Base-by-base conservation (phyloP, 2,888 invertebrate genomes). In the Dasypogon diadema region DNA sequence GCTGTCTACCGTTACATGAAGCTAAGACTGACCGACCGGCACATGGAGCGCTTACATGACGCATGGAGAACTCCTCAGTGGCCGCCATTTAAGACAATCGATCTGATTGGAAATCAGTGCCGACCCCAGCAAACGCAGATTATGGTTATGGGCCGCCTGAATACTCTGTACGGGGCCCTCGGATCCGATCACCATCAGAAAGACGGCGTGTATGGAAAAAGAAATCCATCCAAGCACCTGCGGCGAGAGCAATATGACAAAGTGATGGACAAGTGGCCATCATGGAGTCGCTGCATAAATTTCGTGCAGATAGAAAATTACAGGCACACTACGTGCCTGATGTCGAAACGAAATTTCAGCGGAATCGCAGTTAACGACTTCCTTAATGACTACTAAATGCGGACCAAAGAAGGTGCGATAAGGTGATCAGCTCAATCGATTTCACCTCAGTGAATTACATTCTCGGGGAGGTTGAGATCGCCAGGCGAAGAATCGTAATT, bases 81-180 rank as follows among this genome's bases (percentile, higher is more conserved):
- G 55, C 34, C 5, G 42, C 73, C 73, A 56, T 73, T 73, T 73
- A 73, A 73, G 73, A 42, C 56, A 12, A 73, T 48, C 74, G 65
- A 76, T 76, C 74, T 76, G 76, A 76, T 76, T 76, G 74, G 76
- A 65, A 76, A 74, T 65, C 74, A 76, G 51, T 56, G 55, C 51
- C 73, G 65, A 42, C 70, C 46, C 21, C 21, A 54, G 34, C 54
- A 26, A 18, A n/a, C 8, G 54, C 70, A 26, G 48, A 70, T 56
- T 75, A 73, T 73, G 56, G 73, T 56, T 75, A 73, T 73, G 56
- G 73, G 72, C 54, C 55, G 70, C 51, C 22, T 18, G 73, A 42
- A 42, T 63, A 22, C 37, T 56, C 26, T 60, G 60, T 46, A 74
- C 16, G 74, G 74, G 16, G 48, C 26, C 63, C 63, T 14, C 24